Base-by-base conservation (phyloP, 2,797 vertebrate genomes). In the Poecilia wingei region DNA sequence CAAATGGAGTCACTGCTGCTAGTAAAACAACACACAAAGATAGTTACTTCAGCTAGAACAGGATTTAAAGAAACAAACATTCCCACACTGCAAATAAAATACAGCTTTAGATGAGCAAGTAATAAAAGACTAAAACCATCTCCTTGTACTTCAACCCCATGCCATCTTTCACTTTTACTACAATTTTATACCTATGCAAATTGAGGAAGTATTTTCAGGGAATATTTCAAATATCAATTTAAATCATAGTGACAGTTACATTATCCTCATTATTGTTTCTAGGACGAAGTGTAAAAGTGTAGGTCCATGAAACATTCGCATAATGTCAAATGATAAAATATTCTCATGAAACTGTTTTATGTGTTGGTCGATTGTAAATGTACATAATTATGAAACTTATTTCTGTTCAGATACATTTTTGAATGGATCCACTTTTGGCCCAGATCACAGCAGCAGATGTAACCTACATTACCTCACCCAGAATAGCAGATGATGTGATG, bases 391-490 rank as follows among this genome's bases (percentile, higher is more conserved):
- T 68, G 25, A 68, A 43, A 69, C 49, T 76, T 66, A 77, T 79
- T 74, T 69, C 45, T 76, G 70, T 13, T 81, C 10, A 81, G 72
- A 76, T 14, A 22, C 25, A 61, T 51, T 76, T 72, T 78, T 82
- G 75, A 79, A 71, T 53, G 84, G 57, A 83, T 64, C 53, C 66
- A 46, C 72, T 74, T 75, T 72, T 33, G 81, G 70, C 83, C 86
- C 86, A 86, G 81, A 90, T 91, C 87, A 83, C 85, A 84, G 82
- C 75, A 90, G 85, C 87, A 92, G 87, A 85, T 93, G 92, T 93
- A 94, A 92, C 94, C 94, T 87, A 94, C 83, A 93, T 95, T 91
- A 86, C 79, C 70, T 82, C 45, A 57, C 89, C 83, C 83, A 89
- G 87, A 93, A 93, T 94, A 90, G 92, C 85, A 73, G 39, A 86